A percentile compares a stretch with the other conserved stretches of the same genome.
These are phyloP conservation scores for Eidolon helvum DNA, from an alignment of 2,113 vertebrate genomes.

Conservation along the genomic window DNA sequence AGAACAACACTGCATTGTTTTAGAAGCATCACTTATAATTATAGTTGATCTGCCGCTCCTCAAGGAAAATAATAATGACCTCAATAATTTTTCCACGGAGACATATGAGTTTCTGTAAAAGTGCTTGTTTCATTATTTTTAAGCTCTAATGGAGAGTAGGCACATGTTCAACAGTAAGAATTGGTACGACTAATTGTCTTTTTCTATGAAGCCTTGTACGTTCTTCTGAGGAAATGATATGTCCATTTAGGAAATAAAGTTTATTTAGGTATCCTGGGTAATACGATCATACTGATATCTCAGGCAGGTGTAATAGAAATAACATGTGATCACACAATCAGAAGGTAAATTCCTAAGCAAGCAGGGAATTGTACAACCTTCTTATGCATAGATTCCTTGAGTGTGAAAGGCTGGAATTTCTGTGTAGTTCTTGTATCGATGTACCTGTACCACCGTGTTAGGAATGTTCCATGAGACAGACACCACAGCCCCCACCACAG, in stretches of 20 bases:
- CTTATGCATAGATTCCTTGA: neutral
- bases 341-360: neutral
- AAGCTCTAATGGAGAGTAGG: neutral
- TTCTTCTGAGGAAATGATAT: neutral
- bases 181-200: neutral
- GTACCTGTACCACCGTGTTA: neutral
- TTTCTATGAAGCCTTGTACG: neutral
- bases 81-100: conserved; percentile 42
- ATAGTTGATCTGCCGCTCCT: conserved; percentile 43
- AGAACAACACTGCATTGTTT: neutral
- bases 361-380: no score
- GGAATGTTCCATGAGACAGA: neutral
- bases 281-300: neutral
- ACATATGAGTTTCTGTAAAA: neutral
- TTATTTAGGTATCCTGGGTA: neutral
- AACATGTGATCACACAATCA: neutral
- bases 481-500: no score
- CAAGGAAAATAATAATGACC: conserved; percentile 45
- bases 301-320: neutral
- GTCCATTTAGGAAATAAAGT: neutral
- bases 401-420: neutral
- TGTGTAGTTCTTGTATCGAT: neutral
- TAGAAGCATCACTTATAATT: neutral
- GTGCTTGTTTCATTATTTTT: neutral
- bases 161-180: neutral